These are phyloP conservation scores for Drosophila dives DNA, from an alignment of 2,888 invertebrate genomes.

Conservation along the genomic window DNA sequence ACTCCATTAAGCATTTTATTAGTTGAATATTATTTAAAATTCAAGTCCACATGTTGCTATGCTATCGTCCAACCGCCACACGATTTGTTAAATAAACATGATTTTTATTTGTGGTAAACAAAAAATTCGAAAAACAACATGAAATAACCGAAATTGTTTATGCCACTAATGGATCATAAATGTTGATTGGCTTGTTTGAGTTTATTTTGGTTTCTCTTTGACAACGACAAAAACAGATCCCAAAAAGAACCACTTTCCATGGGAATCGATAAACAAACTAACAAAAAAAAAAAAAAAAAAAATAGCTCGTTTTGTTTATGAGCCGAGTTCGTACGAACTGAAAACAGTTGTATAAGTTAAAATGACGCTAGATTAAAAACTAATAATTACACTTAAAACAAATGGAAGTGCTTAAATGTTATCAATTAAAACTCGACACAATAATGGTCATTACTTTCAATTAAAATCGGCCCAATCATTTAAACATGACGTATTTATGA, in stretches of 20 bases:
- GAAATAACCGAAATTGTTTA: constrained; percentile 38
- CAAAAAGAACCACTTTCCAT: background rate
- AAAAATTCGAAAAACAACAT: constrained; percentile 5
- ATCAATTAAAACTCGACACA: constrained; percentile 20
- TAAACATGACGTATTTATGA: constrained; percentile 82
- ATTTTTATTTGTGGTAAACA: constrained; percentile 30
- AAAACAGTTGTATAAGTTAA: background rate
- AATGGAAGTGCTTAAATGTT: background rate
- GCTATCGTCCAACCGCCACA: background rate
- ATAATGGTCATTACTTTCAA: constrained; percentile 74
- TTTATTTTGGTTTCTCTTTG: constrained; percentile 15
- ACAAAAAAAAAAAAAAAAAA: background rate
- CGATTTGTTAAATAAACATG: constrained; percentile 18
- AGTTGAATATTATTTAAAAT: background rate
- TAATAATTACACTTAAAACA: constrained; percentile 24
- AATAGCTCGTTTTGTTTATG: background rate
- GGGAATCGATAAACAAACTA: constrained; percentile 23
- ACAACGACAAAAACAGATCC: background rate
- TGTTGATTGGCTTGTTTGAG: constrained; percentile 34
- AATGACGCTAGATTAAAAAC: background rate
- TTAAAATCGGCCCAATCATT: constrained; percentile 67
- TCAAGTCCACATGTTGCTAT: background rate
- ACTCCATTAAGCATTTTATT: constrained; percentile 4
- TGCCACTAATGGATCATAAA: constrained; percentile 56
- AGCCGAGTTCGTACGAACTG: background rate